Evolutionary conservation across 2,797 vertebrate species (phyloP).

Genomic region (Florisuga fusca): DNA sequence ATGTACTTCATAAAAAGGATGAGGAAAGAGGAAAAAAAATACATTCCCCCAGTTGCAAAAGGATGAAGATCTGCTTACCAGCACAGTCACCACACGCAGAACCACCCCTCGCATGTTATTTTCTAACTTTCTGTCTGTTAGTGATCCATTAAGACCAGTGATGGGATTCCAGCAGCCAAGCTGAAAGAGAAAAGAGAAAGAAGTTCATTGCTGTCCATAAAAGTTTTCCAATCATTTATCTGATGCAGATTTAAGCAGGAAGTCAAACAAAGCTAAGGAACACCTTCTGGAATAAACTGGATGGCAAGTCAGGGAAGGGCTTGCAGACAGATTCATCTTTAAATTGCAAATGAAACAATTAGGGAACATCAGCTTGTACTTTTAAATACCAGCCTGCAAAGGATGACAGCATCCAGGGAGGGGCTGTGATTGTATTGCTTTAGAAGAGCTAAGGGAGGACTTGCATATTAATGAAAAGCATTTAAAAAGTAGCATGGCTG

Average conservation of each 20-base stretch:
- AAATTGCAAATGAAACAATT: conserved; percentile 38
- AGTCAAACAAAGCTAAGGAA: background rate
- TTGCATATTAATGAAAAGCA: background rate
- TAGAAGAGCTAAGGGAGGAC: background rate
- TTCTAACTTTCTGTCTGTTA: conserved; percentile 96
- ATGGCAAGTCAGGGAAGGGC: background rate
- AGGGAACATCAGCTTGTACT: background rate
- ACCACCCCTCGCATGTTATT: conserved; percentile 98
- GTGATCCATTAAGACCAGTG: conserved; percentile 93
- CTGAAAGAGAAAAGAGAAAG: conserved; percentile 79
- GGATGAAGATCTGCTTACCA: conserved; percentile 84
- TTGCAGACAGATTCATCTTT: background rate
- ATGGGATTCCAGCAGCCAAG: conserved; percentile 97
- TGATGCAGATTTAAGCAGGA: background rate
- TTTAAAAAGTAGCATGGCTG: background rate
- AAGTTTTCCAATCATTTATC: background rate
- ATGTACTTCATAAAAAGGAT: conserved; percentile 73
- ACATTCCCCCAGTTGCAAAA: background rate
- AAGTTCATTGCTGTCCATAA: background rate
- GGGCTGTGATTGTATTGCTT: background rate
- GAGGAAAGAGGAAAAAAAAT: conserved; percentile 61
- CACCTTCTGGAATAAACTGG: background rate
- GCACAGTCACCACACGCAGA: conserved; percentile 92
- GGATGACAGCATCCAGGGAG: background rate
- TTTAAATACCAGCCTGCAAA: background rate